These are phyloP conservation scores for Bombus pyrosoma DNA, from an alignment of 1,140 invertebrate species.

Conservation along the genomic window DNA sequence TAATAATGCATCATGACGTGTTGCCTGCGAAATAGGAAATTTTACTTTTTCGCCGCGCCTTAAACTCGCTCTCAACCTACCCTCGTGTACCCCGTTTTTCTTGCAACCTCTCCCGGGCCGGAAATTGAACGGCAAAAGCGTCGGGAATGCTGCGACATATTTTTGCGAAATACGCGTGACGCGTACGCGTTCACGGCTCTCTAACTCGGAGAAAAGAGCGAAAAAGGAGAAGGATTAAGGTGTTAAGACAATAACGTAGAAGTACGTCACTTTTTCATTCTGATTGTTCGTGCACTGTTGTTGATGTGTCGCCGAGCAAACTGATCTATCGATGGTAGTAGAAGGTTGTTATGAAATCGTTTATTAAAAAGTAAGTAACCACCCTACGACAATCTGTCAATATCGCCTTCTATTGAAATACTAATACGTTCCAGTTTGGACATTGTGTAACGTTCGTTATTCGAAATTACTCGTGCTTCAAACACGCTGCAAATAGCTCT, in stretches of 20 bases:
- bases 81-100: conserved; percentile 1
- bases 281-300: no score
- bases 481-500: neutral
- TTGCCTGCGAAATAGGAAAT: conserved; percentile 51
- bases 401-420: neutral
- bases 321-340: no score
- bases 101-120: conserved; percentile 37
- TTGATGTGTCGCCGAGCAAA: no score
- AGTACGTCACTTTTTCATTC: neutral
- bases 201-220: neutral
- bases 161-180: conserved; percentile 17
- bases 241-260: neutral
- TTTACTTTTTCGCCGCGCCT: conserved; percentile 33
- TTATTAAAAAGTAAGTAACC: no score
- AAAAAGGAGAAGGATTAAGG: no score
- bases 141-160: conserved; percentile 20
- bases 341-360: no score
- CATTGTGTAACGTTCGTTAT: neutral
- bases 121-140: conserved; percentile 59
- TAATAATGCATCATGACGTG: conserved; percentile 64
- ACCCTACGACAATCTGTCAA: neutral
- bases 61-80: neutral
- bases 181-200: neutral
- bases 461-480: neutral
- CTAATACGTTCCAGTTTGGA: neutral